phyloP scores from a whole-genome alignment of 2,113 vertebrate genomes.

The Emydocephalus ijimae region DNA sequence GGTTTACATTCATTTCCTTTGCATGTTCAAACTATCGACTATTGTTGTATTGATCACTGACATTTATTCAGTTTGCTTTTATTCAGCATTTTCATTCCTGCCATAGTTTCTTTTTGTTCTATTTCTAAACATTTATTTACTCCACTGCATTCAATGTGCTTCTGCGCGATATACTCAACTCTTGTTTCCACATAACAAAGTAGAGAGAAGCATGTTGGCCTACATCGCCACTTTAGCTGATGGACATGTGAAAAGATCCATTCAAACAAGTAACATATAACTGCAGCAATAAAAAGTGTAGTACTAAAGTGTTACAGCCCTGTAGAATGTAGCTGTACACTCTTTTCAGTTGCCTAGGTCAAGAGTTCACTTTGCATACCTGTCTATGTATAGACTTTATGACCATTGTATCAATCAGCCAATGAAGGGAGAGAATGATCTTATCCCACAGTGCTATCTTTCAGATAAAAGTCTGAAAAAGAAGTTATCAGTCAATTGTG shows the following conservation, averaged over 20 bases:
- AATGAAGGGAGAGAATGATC: background rate
- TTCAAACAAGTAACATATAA: background rate
- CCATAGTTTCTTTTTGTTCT: background rate
- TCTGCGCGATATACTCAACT: background rate
- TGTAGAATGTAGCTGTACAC: background rate
- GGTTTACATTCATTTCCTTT: background rate
- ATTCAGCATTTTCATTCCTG: background rate
- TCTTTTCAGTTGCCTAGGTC: constrained; percentile 13
- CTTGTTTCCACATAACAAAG: background rate
- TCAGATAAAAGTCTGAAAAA: constrained; percentile 11
- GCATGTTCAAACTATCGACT: background rate
- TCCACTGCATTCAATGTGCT: background rate
- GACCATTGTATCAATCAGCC: constrained; percentile 9
- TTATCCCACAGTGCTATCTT: constrained; percentile 15
- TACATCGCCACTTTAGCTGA: background rate
- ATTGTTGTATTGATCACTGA: background rate
- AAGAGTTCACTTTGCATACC: constrained; percentile 16
- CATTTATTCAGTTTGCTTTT: background rate
- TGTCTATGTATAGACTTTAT: constrained; percentile 10
- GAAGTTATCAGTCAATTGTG: constrained; percentile 9
- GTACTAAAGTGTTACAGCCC: background rate
- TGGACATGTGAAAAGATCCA: background rate
- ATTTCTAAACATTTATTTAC: background rate
- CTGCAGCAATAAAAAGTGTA: background rate
- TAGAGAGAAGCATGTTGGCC: background rate